These are phyloP conservation scores for Drosophila aldrichi DNA, from an alignment of 2,888 invertebrate genomes.

Conservation along the genomic window DNA sequence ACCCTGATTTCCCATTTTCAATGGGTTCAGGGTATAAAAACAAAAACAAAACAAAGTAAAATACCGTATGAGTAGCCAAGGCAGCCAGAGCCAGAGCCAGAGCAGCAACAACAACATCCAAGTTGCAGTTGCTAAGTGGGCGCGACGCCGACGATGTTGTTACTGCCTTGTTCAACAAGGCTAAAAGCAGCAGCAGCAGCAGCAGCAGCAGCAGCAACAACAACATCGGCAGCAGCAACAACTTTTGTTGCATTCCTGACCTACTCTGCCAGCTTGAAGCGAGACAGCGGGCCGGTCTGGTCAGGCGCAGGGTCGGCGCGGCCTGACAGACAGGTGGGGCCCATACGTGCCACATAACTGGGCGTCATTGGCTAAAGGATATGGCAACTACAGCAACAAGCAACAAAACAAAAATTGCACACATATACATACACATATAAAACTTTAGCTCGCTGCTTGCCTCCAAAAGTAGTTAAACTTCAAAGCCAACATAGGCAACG, in stretches of 20 bases:
- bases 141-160: constrained; percentile 50
- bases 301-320: not conserved
- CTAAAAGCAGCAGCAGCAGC: constrained; percentile 20
- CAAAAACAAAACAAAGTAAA: constrained; percentile 16
- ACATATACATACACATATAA: constrained; percentile 2
- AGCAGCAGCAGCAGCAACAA: constrained; percentile 35
- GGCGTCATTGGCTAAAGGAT: constrained; percentile 68
- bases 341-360: constrained; percentile 37
- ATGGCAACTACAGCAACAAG: constrained; percentile 51
- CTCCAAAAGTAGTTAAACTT: constrained; percentile 77
- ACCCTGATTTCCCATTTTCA: no score
- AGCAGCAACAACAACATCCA: constrained; percentile 18
- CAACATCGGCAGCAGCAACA: constrained; percentile 37
- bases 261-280: constrained; percentile 65
- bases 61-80: constrained; percentile 59
- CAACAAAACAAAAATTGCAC: constrained; percentile 20
- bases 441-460: constrained; percentile 47
- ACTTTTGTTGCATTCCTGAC: constrained; percentile 72
- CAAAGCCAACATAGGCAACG: constrained; percentile 55
- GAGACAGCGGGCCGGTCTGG: constrained; percentile 46
- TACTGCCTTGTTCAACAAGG: constrained; percentile 59
- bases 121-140: constrained; percentile 73
- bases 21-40: no score
- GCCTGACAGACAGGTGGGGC: constrained; percentile 14
- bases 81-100: constrained; percentile 29